A percentile compares a stretch with the other conserved stretches of the same genome.
Evolutionary conservation across 2,113 vertebrate species (phyloP).

Genomic region (Nerophis ophidion): DNA sequence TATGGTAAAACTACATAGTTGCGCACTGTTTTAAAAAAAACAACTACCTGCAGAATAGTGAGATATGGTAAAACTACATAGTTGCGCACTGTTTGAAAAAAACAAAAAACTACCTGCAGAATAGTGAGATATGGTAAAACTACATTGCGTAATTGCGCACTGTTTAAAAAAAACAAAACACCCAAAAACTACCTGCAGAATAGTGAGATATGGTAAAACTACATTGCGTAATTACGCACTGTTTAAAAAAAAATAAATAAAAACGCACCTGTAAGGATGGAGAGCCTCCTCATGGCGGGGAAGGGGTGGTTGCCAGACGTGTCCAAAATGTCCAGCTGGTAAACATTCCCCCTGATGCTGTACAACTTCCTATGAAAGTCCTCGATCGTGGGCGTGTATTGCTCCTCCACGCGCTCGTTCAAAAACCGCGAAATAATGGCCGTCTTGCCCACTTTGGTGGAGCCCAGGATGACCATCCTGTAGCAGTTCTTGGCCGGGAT

Average conservation of each 20-base stretch:
- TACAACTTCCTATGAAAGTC: slow-evolving; percentile 98
- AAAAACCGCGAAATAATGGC: slow-evolving; percentile 94
- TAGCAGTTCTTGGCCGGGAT: slow-evolving; percentile 95
- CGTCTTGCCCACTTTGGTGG: slow-evolving; percentile 96
- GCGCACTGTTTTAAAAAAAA: too few species aligned
- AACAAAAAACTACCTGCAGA: too few species aligned
- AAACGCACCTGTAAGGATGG: slow-evolving; percentile 90
- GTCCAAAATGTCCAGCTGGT: slow-evolving; percentile 95
- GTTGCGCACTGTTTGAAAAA: too few species aligned
- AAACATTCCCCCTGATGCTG: slow-evolving; percentile 90
- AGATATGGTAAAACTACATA: background rate
- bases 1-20: background rate
- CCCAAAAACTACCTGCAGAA: background rate
- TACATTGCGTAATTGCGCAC: background rate
- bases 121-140: background rate
- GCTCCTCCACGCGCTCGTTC: slow-evolving; percentile 88
- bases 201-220: background rate
- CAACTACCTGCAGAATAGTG: too few species aligned
- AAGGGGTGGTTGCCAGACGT: slow-evolving; percentile 96
- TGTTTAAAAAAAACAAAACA: too few species aligned
- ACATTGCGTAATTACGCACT: background rate
- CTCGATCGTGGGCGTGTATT: slow-evolving; percentile 96
- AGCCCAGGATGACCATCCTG: slow-evolving; percentile 95
- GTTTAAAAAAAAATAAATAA: background rate
- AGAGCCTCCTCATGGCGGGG: slow-evolving; percentile 93